Conservation (phyloP, 2,888 invertebrate species). For the Orthonevra nobilis region DNA sequence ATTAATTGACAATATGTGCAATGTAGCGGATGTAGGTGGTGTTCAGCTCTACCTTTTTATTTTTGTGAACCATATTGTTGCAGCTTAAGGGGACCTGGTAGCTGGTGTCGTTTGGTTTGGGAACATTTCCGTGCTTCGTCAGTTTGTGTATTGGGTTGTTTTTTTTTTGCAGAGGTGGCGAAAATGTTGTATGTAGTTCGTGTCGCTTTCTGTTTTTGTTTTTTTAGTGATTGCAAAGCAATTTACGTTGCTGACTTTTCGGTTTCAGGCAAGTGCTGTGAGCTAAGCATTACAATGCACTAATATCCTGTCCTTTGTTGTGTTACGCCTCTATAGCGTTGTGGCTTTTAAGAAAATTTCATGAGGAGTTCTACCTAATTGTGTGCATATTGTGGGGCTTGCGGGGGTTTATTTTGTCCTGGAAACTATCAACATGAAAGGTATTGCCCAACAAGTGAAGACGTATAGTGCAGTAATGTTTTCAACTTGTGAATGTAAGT, state of each 20-base stretch:
- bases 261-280: conserved; percentile 15
- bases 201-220: too few relatives aligned
- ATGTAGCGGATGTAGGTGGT: conserved; percentile 41
- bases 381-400: conserved; percentile 8
- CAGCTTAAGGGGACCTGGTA: conserved; percentile 1
- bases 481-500: too few relatives aligned
- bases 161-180: background rate
- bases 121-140: conserved; percentile 20
- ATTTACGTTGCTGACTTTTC: conserved; percentile 50
- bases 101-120: too few relatives aligned
- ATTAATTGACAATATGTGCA: conserved; percentile 60
- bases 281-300: conserved; percentile 30
- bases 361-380: conserved; percentile 37
- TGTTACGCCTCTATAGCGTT: conserved; percentile 10
- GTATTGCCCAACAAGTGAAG: too few relatives aligned
- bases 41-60: too few relatives aligned
- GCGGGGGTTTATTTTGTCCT: too few relatives aligned
- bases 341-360: conserved; percentile 2
- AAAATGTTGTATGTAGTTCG: conserved; percentile 33
- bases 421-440: conserved; percentile 18
- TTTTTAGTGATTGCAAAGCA: conserved; percentile 48
- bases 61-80: background rate
- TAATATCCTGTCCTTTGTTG: conserved; percentile 54
- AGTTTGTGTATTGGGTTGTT: conserved; percentile 3
- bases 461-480: too few relatives aligned